These are phyloP conservation scores for Sebastes iracundus DNA, from an alignment of 2,797 vertebrate genomes.

Conservation along the genomic window DNA sequence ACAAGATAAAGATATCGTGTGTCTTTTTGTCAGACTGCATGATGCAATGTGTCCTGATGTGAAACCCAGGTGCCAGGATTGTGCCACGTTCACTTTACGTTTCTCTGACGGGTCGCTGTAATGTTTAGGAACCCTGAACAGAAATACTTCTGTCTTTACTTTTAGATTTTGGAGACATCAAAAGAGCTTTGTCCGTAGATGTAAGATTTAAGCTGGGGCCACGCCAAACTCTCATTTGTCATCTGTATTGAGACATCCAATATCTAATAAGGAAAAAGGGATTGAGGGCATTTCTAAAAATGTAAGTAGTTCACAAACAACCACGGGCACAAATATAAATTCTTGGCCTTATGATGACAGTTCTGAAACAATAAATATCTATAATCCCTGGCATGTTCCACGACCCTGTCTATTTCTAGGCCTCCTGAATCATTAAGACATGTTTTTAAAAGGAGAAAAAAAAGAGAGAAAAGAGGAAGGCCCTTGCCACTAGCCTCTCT, in stretches of 20 bases:
- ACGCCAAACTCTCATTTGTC: constrained; percentile 11
- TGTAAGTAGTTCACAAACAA: constrained; percentile 40
- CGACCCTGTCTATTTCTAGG: constrained; percentile 18
- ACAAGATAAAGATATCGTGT: not conserved
- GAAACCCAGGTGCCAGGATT: not conserved
- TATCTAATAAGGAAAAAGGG: constrained; percentile 22
- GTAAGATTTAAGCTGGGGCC: constrained; percentile 2
- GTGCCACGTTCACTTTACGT: not conserved
- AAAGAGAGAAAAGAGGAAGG: not conserved
- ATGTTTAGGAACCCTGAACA: not conserved
- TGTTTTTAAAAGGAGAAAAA: not conserved
- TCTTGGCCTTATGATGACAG: constrained; percentile 23
- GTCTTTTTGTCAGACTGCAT: not conserved
- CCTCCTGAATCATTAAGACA: constrained; percentile 33
- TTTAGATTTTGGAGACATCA: constrained; percentile 1
- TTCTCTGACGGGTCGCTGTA: not conserved
- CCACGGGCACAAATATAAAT: constrained; percentile 32
- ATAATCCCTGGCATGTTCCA: constrained; percentile 30
- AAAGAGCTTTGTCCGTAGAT: not conserved
- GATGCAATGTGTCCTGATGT: not conserved
- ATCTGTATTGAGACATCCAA: constrained; percentile 12
- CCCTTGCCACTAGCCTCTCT: not conserved
- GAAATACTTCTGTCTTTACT: not conserved
- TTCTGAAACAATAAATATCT: constrained; percentile 56
- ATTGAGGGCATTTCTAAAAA: constrained; percentile 46